phyloP scores from a whole-genome alignment of 1,140 invertebrate genomes.

The Aphidius ervi region DNA sequence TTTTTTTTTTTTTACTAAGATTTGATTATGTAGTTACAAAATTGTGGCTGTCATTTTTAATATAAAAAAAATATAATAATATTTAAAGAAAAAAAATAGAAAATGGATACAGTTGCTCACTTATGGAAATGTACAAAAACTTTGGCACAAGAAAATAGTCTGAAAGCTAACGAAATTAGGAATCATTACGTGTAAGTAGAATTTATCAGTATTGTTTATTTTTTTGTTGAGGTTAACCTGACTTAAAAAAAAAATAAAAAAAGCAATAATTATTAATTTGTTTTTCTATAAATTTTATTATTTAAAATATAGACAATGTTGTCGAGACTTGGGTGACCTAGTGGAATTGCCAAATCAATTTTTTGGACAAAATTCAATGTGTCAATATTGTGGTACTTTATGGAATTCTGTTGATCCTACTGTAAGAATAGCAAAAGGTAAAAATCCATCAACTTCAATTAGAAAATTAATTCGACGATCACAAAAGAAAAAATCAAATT shows the following conservation, averaged over 20 bases:
- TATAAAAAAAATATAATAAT: background rate
- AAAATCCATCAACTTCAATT: conserved; percentile 28
- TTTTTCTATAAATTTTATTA: conserved; percentile 16
- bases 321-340: conserved; percentile 21
- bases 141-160: conserved; percentile 26
- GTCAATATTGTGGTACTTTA: conserved; percentile 41
- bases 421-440: conserved; percentile 33
- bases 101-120: conserved; percentile 35
- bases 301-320: conserved; percentile 31
- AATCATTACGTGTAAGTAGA: conserved; percentile 37
- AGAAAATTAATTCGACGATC: conserved; percentile 27
- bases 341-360: conserved; percentile 32
- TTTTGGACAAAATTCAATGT: conserved; percentile 40
- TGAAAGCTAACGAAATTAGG: conserved; percentile 23
- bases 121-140: conserved; percentile 37
- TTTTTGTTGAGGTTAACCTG: background rate
- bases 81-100: background rate
- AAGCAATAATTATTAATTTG: conserved; percentile 13
- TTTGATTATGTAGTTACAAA: too few species aligned
- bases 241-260: too few species aligned
- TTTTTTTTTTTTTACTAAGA: background rate
- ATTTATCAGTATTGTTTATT: conserved; percentile 6
- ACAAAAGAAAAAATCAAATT: conserved; percentile 15
- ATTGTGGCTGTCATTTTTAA: background rate
- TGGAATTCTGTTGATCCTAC: conserved; percentile 35